These are phyloP conservation scores for Neoarius graeffei DNA, from an alignment of 2,113 vertebrate species.

Conservation along the genomic window DNA sequence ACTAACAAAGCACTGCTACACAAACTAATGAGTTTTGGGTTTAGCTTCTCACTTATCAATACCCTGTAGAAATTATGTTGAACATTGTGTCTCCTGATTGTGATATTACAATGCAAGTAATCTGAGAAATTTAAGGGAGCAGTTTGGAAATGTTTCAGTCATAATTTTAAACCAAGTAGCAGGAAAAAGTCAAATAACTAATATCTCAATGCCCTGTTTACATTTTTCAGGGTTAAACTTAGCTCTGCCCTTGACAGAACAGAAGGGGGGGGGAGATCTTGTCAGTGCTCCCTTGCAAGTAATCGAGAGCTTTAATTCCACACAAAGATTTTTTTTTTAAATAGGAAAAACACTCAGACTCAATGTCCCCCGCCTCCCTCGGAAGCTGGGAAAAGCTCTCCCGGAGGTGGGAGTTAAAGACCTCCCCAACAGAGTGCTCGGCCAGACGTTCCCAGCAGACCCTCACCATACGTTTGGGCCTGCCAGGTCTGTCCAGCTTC, in stretches of 20 bases:
- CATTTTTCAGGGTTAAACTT: not conserved
- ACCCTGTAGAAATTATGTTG: not conserved
- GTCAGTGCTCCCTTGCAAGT: too few relatives aligned
- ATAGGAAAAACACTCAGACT: not conserved
- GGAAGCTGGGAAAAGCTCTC: too few relatives aligned
- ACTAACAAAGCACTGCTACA: not conserved
- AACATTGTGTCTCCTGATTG: too few relatives aligned
- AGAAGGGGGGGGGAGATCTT: not conserved
- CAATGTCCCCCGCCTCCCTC: too few relatives aligned
- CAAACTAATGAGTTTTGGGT: not conserved
- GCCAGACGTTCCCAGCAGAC: too few relatives aligned
- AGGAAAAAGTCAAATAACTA: not conserved
- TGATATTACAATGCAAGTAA: not conserved
- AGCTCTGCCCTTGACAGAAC: not conserved
- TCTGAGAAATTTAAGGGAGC: not conserved
- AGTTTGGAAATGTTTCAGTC: not conserved
- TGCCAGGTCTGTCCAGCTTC: too few relatives aligned
- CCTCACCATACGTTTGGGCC: too few relatives aligned
- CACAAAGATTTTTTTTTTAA: too few relatives aligned
- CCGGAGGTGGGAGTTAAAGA: too few relatives aligned
- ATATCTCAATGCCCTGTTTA: not conserved
- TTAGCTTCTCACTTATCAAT: not conserved
- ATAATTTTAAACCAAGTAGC: not conserved
- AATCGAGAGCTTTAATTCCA: too few relatives aligned
- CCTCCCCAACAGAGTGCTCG: too few relatives aligned